Percentiles rank a stretch among this genome's conserved stretches.
phyloP scores from a whole-genome alignment of 1,140 invertebrate genomes.

The Dolichoris vasculosae region DNA sequence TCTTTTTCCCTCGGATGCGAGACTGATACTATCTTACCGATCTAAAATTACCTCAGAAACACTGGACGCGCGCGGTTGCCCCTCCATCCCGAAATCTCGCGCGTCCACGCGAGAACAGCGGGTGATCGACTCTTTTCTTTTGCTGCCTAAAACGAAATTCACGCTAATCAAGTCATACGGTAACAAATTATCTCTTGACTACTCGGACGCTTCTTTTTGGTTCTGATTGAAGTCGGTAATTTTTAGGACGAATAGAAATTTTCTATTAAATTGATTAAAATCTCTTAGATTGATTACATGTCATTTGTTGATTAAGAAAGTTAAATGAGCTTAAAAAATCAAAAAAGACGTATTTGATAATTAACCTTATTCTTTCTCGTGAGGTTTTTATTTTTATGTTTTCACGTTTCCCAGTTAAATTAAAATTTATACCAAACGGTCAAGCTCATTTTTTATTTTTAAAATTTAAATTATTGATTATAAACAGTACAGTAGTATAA shows the following conservation, averaged over 20 bases:
- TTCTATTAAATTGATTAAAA: no score
- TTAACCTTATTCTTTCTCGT: conserved; percentile 5
- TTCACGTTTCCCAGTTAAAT: neutral
- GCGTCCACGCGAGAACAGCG: neutral
- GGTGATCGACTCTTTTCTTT: neutral
- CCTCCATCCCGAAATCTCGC: neutral
- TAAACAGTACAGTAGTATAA: no score
- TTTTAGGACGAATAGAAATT: no score
- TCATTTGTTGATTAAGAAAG: neutral
- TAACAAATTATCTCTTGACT: neutral
- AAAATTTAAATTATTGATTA: no score
- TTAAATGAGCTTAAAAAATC: conserved; percentile 4
- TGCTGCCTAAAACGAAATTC: neutral
- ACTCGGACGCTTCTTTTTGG: neutral
- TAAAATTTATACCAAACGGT: neutral
- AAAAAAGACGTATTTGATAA: neutral
- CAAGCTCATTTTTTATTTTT: no score
- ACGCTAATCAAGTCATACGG: neutral
- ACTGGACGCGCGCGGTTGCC: conserved; percentile 27
- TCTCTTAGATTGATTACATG: neutral
- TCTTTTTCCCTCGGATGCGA: conserved; percentile 44
- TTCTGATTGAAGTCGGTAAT: neutral
- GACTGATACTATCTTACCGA: conserved; percentile 66
- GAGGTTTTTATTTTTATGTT: neutral
- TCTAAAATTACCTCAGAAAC: conserved; percentile 67